Percentiles rank a stretch among this genome's conserved stretches.
Conservation (phyloP, 1,140 invertebrate genomes). For the Drosophila santomea region DNA sequence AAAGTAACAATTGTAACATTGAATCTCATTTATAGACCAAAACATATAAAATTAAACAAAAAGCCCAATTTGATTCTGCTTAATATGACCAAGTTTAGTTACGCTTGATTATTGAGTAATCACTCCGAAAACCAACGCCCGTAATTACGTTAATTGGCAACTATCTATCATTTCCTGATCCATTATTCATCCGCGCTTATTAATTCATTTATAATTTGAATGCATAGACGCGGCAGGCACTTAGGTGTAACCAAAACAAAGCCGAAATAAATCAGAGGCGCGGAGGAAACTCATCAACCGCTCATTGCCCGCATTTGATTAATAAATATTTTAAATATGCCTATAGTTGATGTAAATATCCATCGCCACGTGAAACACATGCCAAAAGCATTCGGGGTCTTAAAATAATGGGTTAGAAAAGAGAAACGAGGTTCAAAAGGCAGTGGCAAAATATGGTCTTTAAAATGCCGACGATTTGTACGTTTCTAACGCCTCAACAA, state of each 20-base stretch:
- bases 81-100: constrained; percentile 52
- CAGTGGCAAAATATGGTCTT: constrained; percentile 51
- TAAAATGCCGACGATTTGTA: constrained; percentile 50
- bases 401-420: constrained; percentile 41
- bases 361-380: constrained; percentile 5
- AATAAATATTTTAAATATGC: constrained; percentile 37
- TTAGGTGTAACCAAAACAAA: constrained; percentile 46
- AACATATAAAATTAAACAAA: neutral
- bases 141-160: constrained; percentile 65
- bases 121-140: constrained; percentile 35
- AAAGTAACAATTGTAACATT: neutral
- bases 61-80: constrained; percentile 15
- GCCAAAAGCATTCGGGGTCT: constrained; percentile 41
- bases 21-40: no score
- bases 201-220: constrained; percentile 71
- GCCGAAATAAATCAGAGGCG: constrained; percentile 25
- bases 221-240: constrained; percentile 53
- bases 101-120: constrained; percentile 47
- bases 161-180: constrained; percentile 70
- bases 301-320: constrained; percentile 58
- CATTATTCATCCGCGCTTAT: constrained; percentile 68
- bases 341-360: constrained; percentile 44
- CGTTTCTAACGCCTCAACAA: constrained; percentile 57
- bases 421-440: constrained; percentile 31
- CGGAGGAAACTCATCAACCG: constrained; percentile 26